Evolutionary conservation across 2,888 invertebrate species (phyloP).

Genomic region (Nasonia oneida): DNA sequence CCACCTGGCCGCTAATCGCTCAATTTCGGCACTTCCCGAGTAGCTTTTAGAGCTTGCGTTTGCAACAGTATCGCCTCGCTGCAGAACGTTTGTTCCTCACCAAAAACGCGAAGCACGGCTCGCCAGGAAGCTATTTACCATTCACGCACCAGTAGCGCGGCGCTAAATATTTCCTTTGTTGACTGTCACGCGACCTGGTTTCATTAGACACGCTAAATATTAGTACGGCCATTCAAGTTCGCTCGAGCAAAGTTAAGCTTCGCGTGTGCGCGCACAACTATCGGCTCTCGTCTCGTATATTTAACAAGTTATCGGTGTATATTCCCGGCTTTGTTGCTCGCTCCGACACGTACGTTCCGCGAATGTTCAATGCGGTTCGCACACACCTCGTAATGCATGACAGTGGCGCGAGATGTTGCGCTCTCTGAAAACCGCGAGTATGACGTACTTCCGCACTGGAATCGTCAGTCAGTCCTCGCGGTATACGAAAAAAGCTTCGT

Average conservation of each 20-base stretch:
- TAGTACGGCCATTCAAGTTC: constrained; percentile 35
- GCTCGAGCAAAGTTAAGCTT: constrained; percentile 34
- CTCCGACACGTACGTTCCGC: constrained; percentile 45
- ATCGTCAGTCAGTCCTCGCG: background rate
- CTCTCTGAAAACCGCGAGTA: constrained; percentile 1
- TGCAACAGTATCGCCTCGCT: background rate
- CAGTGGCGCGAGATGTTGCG: background rate
- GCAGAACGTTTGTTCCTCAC: background rate
- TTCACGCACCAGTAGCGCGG: background rate
- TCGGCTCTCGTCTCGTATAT: constrained; percentile 15
- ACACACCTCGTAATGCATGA: background rate
- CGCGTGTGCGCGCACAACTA: background rate
- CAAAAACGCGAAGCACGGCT: background rate
- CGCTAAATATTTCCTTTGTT: constrained; percentile 20
- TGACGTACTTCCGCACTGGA: background rate
- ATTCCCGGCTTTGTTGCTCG: constrained; percentile 41
- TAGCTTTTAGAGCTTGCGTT: background rate
- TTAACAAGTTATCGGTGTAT: constrained; percentile 52
- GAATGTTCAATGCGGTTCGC: constrained; percentile 29
- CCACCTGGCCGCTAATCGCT: background rate
- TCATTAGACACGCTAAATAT: constrained; percentile 43
- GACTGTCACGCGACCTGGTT: constrained; percentile 35
- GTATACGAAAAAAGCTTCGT: background rate
- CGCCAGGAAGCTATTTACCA: background rate
- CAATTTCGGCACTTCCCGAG: background rate